phyloP scores from a whole-genome alignment of 2,113 vertebrate species.

The Bolborhynchus lineola region DNA sequence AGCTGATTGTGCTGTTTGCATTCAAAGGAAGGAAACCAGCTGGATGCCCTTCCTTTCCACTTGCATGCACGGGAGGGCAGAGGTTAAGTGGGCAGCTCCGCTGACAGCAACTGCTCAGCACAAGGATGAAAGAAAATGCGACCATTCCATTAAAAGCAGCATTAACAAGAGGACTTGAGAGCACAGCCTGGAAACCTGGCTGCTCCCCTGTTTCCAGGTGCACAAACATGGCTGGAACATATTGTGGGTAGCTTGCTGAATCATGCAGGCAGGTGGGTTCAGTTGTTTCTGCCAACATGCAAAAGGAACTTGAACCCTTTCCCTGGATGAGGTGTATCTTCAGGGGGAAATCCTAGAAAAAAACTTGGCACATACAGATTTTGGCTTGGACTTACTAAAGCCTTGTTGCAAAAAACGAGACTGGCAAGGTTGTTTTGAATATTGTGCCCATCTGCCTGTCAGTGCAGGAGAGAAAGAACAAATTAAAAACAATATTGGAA shows the following conservation, averaged over 20 bases:
- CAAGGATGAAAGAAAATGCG: not conserved
- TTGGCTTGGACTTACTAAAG: not conserved
- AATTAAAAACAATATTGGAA: not conserved
- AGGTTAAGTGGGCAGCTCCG: not conserved
- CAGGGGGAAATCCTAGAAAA: conserved; percentile 59
- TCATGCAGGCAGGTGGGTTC: not conserved
- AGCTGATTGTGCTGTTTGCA: conserved; percentile 51
- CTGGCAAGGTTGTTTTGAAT: not conserved
- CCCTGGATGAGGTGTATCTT: not conserved
- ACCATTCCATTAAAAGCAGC: not conserved
- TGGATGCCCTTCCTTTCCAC: conserved; percentile 22
- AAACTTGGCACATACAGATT: not conserved
- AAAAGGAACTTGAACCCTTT: not conserved
- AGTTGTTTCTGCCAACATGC: conserved; percentile 6
- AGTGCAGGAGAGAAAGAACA: not conserved
- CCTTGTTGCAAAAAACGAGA: not conserved
- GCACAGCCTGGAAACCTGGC: not conserved
- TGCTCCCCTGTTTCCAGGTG: not conserved
- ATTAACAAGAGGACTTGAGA: not conserved
- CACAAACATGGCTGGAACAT: not conserved
- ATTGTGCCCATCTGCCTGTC: not conserved
- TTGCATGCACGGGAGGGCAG: not conserved
- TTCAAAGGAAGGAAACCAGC: conserved; percentile 51
- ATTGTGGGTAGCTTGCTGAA: not conserved
- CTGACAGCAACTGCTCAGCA: not conserved